Percentiles rank a stretch among this genome's conserved stretches.
Evolutionary conservation across 2,888 invertebrate genomes (phyloP).

Genomic region (Hypselothyrea guttata): DNA sequence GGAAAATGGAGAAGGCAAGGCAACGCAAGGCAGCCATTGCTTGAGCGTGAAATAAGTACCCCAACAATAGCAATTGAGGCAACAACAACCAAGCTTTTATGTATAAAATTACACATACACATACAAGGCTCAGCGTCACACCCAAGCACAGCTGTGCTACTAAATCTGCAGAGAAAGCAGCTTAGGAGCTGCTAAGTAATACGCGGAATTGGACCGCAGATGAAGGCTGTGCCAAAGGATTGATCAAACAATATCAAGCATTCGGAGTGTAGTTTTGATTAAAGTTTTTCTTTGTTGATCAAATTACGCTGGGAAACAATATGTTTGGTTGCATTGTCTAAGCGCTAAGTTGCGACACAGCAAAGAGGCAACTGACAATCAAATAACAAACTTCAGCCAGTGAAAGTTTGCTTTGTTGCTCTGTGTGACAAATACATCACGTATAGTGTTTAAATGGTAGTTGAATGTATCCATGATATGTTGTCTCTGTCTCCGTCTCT

Average conservation of each 20-base stretch:
- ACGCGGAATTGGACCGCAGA: slow-evolving; percentile 8
- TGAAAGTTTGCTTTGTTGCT: slow-evolving; percentile 1
- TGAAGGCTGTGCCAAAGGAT: neutral
- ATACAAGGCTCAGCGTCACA: slow-evolving; percentile 1
- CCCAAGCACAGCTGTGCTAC: too few species aligned
- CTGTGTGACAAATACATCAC: slow-evolving; percentile 49
- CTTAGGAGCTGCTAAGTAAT: too few species aligned
- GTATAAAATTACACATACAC: slow-evolving; percentile 8
- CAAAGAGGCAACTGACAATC: slow-evolving; percentile 43
- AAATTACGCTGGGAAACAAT: slow-evolving; percentile 18
- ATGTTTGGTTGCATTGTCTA: neutral
- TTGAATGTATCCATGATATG: too few species aligned
- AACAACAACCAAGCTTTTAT: slow-evolving; percentile 11
- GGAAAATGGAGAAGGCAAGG: neutral
- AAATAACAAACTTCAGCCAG: slow-evolving; percentile 50
- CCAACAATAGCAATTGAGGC: slow-evolving; percentile 1
- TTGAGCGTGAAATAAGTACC: slow-evolving; percentile 22
- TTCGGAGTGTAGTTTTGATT: slow-evolving; percentile 20
- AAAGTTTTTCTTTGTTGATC: slow-evolving; percentile 27
- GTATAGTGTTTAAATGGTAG: slow-evolving; percentile 54
- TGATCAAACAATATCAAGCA: neutral
- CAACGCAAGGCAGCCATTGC: slow-evolving; percentile 22
- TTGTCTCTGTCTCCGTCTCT: neutral
- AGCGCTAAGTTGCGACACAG: too few species aligned
- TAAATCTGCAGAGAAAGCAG: too few species aligned